A percentile compares a stretch with the other conserved stretches of the same genome.
phyloP scores from a whole-genome alignment of 1,140 invertebrate species.

The Drosophila elegans region DNA sequence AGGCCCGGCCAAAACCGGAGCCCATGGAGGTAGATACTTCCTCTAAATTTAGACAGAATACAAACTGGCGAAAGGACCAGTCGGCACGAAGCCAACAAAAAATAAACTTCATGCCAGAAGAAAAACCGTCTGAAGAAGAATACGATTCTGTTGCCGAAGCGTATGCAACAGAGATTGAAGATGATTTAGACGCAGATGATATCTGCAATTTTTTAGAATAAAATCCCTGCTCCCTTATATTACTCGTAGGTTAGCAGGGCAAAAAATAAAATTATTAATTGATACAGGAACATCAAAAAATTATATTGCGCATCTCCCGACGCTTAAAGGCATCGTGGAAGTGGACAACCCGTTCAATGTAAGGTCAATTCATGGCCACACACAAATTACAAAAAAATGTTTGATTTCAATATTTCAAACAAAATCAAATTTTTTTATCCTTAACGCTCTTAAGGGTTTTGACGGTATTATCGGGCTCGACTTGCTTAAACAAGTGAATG shows the following conservation, averaged over 20 bases:
- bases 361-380: slow-evolving; percentile 26
- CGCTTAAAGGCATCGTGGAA: too few species aligned
- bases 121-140: background rate
- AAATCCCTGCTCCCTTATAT: slow-evolving; percentile 33
- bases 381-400: slow-evolving; percentile 29
- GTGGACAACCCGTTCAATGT: too few species aligned
- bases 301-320: too few species aligned
- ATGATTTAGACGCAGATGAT: too few species aligned
- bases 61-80: slow-evolving; percentile 3
- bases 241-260: slow-evolving; percentile 25
- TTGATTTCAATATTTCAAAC: slow-evolving; percentile 6
- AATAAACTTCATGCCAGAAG: slow-evolving; percentile 10
- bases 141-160: background rate
- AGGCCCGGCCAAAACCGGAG: background rate
- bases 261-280: slow-evolving; percentile 36
- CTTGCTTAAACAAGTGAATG: too few species aligned
- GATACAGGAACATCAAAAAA: slow-evolving; percentile 37
- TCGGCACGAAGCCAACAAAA: slow-evolving; percentile 4
- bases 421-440: slow-evolving; percentile 11
- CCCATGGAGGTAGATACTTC: slow-evolving; percentile 27
- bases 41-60: slow-evolving; percentile 10
- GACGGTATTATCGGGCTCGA: slow-evolving; percentile 6
- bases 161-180: background rate
- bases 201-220: slow-evolving; percentile 24
- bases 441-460: slow-evolving; percentile 3